phyloP scores from a whole-genome alignment of 37 sponge, comb jelly and placozoan species.

The Spongilla lacustris region DNA sequence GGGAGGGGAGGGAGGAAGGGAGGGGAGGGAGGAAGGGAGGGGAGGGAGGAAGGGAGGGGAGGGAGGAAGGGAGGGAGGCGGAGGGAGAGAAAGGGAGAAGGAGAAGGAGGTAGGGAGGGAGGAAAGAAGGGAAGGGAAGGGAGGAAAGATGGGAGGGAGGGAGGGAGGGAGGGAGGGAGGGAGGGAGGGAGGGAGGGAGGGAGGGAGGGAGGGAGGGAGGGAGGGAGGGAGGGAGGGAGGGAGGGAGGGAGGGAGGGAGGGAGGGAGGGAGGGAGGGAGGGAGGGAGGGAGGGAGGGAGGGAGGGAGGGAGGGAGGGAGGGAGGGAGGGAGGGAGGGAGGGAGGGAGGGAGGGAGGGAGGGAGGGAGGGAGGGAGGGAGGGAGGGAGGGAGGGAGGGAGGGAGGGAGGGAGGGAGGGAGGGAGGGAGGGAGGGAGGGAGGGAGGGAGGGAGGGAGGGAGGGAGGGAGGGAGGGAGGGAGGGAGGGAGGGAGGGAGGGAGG shows the following conservation, averaged over 20 bases:
- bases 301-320: neutral
- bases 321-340: neutral
- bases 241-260: neutral
- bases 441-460: neutral
- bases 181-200: too few species aligned
- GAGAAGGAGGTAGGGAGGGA: neutral
- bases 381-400: neutral
- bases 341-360: neutral
- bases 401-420: neutral
- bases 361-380: neutral
- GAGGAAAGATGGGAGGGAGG: neutral
- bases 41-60: neutral
- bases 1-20: neutral
- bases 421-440: neutral
- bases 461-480: neutral
- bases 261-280: neutral
- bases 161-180: too few species aligned
- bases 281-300: too few species aligned
- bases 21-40: neutral
- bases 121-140: neutral
- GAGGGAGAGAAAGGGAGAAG: neutral
- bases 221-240: neutral
- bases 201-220: too few species aligned
- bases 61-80: neutral
- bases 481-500: neutral